Conservation (phyloP, 2,888 invertebrate species). For the Lissocephala sabroskyi region DNA sequence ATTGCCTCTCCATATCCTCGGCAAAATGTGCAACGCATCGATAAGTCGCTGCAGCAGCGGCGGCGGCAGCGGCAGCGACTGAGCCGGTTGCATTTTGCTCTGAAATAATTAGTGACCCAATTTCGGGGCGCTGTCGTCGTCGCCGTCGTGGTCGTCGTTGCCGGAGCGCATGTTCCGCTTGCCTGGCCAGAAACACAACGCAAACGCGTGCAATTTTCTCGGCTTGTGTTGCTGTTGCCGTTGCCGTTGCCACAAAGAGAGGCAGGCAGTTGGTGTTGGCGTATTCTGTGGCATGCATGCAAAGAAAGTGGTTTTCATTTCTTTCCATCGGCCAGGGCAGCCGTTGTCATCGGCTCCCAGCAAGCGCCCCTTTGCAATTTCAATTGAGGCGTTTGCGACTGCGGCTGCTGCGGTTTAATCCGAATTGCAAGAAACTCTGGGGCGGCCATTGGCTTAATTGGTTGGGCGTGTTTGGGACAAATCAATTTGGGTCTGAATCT, state of each 20-base stretch:
- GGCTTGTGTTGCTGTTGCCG: slow-evolving; percentile 33
- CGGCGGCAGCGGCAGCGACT: too few species aligned
- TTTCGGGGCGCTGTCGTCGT: slow-evolving; percentile 44
- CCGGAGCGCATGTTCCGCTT: slow-evolving; percentile 47
- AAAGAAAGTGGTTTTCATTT: slow-evolving; percentile 71
- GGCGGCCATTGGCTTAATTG: too few species aligned
- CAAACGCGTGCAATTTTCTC: slow-evolving; percentile 56
- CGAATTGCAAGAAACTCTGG: too few species aligned
- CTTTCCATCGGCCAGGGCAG: slow-evolving; percentile 30
- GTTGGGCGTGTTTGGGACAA: too few species aligned
- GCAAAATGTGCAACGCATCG: slow-evolving; percentile 58
- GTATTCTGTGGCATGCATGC: slow-evolving; percentile 60
- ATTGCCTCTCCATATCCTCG: neutral
- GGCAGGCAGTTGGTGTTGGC: slow-evolving; percentile 34
- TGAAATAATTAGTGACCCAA: slow-evolving; percentile 66
- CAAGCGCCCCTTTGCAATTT: too few species aligned
- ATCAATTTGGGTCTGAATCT: too few species aligned
- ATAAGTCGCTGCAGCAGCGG: slow-evolving; percentile 26
- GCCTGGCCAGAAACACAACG: slow-evolving; percentile 26
- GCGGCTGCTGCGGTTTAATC: too few species aligned
- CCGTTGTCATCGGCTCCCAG: too few species aligned
- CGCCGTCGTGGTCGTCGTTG: too few species aligned
- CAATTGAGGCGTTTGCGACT: too few species aligned
- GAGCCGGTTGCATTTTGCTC: slow-evolving; percentile 63
- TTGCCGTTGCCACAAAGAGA: slow-evolving; percentile 6